Evolutionary conservation across 35 echinoderm and acorn worm species (phyloP).

Genomic region (Anneissia japonica): DNA sequence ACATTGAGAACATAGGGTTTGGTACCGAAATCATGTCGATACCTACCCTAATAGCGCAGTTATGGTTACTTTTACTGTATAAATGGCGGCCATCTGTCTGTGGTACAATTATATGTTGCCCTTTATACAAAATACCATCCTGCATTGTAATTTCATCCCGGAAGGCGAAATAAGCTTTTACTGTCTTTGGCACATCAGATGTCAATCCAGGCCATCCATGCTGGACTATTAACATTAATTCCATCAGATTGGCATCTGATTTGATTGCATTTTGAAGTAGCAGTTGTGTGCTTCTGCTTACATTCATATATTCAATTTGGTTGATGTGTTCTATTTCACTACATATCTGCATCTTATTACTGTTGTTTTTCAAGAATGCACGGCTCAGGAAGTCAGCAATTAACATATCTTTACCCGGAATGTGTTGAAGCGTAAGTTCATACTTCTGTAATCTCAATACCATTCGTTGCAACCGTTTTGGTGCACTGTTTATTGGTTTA

Average conservation of each 20-base stretch:
- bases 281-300: not conserved
- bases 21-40: too few species aligned
- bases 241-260: not conserved
- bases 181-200: conserved; percentile 10
- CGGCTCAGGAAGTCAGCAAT: conserved; percentile 15
- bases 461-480: conserved; percentile 66
- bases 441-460: conserved; percentile 35
- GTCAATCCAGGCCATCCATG: conserved; percentile 46
- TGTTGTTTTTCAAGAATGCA: conserved; percentile 4
- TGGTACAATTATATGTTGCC: conserved; percentile 31
- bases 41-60: too few species aligned
- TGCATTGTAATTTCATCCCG: conserved; percentile 68
- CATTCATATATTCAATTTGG: not conserved
- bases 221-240: not conserved
- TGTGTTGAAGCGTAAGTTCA: not conserved
- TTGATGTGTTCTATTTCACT: conserved; percentile 23
- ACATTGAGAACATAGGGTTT: too few species aligned
- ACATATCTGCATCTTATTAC: not conserved
- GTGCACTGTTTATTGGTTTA: conserved; percentile 47
- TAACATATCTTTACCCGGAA: not conserved
- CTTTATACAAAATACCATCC: conserved; percentile 62
- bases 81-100: too few species aligned
- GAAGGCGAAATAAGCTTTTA: conserved; percentile 36
- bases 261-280: not conserved
- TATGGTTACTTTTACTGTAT: too few species aligned